phyloP scores from a whole-genome alignment of 2,888 invertebrate species.

The Hemistola chrysoprasaria region DNA sequence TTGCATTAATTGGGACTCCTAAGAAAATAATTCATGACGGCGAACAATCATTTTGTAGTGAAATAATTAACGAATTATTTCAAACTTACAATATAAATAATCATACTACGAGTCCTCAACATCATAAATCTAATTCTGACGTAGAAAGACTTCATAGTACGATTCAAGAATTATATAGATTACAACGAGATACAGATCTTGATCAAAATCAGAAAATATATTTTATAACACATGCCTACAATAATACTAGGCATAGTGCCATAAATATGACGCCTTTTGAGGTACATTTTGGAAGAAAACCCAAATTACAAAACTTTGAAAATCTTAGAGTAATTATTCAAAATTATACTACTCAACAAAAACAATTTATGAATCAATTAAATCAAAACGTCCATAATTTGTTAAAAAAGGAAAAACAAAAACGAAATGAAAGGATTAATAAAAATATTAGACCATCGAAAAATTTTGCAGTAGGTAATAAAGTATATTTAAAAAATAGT shows the following conservation, averaged over 20 bases:
- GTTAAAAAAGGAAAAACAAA: background rate
- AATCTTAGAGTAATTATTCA: background rate
- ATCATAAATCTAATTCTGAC: conserved; percentile 25
- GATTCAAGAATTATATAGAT: conserved; percentile 6
- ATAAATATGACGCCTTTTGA: too few relatives aligned
- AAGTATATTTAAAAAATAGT: background rate
- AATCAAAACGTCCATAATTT: background rate
- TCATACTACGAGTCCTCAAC: conserved; percentile 21
- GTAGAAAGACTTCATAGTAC: conserved; percentile 25
- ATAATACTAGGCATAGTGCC: conserved; percentile 5
- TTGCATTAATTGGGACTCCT: conserved; percentile 21
- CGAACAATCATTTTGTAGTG: conserved; percentile 25
- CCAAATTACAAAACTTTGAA: too few relatives aligned
- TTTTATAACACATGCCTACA: conserved; percentile 15
- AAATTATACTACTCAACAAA: background rate
- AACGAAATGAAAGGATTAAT: background rate
- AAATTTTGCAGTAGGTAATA: too few relatives aligned
- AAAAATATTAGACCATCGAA: background rate
- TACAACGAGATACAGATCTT: conserved; percentile 9
- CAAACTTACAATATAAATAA: conserved; percentile 20
- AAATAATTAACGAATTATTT: conserved; percentile 22
- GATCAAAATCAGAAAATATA: conserved; percentile 12
- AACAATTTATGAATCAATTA: background rate
- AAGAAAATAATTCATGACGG: conserved; percentile 23
- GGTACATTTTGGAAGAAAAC: too few relatives aligned